phyloP scores from a whole-genome alignment of 2,113 vertebrate species.

The Gorsachius goisagi region DNA sequence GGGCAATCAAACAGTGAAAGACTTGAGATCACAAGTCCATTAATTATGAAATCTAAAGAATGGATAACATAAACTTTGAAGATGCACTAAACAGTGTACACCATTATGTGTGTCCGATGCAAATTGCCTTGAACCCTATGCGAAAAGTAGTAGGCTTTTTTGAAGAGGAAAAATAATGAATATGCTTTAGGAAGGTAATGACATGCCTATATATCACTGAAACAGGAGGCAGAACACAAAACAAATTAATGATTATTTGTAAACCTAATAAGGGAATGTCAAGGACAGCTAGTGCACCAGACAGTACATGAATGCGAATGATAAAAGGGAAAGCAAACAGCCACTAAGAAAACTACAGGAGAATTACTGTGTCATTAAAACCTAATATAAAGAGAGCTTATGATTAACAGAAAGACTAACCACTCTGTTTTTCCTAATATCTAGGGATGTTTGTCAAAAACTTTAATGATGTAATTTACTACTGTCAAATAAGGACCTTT shows the following conservation, averaged over 20 bases:
- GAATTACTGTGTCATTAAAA: not conserved
- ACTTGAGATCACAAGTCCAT: not conserved
- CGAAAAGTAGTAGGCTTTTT: not conserved
- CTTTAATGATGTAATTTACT: not conserved
- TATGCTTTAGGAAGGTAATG: constrained; percentile 50
- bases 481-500: not conserved
- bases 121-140: not conserved
- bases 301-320: constrained; percentile 31
- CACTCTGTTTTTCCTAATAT: not conserved
- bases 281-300: constrained; percentile 41
- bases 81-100: not conserved
- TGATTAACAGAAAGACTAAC: not conserved
- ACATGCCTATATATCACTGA: constrained; percentile 62
- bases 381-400: not conserved
- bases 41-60: constrained; percentile 20
- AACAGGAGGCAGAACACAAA: constrained; percentile 59
- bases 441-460: not conserved
- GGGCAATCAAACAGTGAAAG: not conserved
- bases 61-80: not conserved
- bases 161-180: constrained; percentile 40
- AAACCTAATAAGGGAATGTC: constrained; percentile 61
- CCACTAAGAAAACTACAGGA: not conserved
- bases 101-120: not conserved
- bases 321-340: not conserved
- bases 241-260: constrained; percentile 71